Percentiles rank a stretch among this genome's conserved stretches.
Conservation (phyloP, 2,888 invertebrate genomes). For the Poecilus cupreus region DNA sequence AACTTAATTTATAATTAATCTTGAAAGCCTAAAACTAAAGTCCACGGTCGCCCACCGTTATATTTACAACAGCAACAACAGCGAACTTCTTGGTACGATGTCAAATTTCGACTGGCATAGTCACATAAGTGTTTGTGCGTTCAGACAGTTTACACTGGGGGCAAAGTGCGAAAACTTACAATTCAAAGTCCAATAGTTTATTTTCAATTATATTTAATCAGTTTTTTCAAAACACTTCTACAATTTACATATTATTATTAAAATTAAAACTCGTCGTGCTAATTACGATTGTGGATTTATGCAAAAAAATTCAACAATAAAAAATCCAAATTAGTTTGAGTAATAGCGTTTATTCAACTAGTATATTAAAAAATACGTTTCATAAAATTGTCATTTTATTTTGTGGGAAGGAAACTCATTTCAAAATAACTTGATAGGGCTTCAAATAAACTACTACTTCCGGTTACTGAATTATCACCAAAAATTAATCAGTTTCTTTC, state of each 20-base stretch:
- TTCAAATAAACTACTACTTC: no score
- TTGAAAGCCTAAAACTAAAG: constrained; percentile 31
- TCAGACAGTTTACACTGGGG: not conserved
- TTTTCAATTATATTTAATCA: not conserved
- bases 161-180: not conserved
- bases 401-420: no score
- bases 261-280: no score
- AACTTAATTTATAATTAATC: not conserved
- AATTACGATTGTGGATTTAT: no score
- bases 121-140: not conserved
- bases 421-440: no score
- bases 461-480: no score
- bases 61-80: constrained; percentile 8
- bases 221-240: not conserved
- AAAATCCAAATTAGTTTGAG: no score
- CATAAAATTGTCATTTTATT: no score
- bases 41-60: constrained; percentile 42
- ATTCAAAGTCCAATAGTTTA: constrained; percentile 1
- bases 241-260: not conserved
- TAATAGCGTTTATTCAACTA: no score
- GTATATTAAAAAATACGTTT: no score
- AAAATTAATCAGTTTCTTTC: no score
- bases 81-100: not conserved
- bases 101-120: constrained; percentile 15
- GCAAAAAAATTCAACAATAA: no score